Evolutionary conservation across 2,888 invertebrate species (phyloP).

Genomic region (Chrysomela aeneicollis): DNA sequence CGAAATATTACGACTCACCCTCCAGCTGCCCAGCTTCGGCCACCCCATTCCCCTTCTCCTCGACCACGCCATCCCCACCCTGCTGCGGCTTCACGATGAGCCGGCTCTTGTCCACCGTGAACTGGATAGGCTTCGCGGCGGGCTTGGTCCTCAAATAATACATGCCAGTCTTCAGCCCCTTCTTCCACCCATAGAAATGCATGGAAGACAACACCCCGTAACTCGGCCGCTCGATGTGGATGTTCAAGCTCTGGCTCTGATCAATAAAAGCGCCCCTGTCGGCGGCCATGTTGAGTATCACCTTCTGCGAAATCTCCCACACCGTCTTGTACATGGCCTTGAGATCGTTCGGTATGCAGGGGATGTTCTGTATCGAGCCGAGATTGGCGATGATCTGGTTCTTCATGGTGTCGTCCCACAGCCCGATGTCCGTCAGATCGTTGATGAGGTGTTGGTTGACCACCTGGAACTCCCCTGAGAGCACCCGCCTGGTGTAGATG

Average conservation of each 20-base stretch:
- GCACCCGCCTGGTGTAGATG: slow-evolving; percentile 91
- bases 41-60: not conserved
- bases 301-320: slow-evolving; percentile 96
- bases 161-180: slow-evolving; percentile 98
- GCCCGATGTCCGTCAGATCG: slow-evolving; percentile 87
- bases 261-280: slow-evolving; percentile 98
- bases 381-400: slow-evolving; percentile 89
- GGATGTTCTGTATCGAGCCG: slow-evolving; percentile 92
- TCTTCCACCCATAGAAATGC: slow-evolving; percentile 98
- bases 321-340: slow-evolving; percentile 94
- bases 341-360: slow-evolving; percentile 82
- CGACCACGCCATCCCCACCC: not conserved
- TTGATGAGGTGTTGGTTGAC: slow-evolving; percentile 95
- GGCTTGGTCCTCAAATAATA: slow-evolving; percentile 97
- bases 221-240: slow-evolving; percentile 95
- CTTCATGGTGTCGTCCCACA: slow-evolving; percentile 97
- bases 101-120: slow-evolving; percentile 92
- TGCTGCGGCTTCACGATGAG: slow-evolving; percentile 23
- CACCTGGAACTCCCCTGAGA: slow-evolving; percentile 91
- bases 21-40: not conserved
- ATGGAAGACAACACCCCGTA: slow-evolving; percentile 95
- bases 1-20: not conserved
- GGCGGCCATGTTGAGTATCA: slow-evolving; percentile 94
- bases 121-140: slow-evolving; percentile 95
- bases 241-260: slow-evolving; percentile 97